These are phyloP conservation scores for Odontamblyopus rebecca DNA, from an alignment of 2,797 vertebrate species.

Conservation along the genomic window DNA sequence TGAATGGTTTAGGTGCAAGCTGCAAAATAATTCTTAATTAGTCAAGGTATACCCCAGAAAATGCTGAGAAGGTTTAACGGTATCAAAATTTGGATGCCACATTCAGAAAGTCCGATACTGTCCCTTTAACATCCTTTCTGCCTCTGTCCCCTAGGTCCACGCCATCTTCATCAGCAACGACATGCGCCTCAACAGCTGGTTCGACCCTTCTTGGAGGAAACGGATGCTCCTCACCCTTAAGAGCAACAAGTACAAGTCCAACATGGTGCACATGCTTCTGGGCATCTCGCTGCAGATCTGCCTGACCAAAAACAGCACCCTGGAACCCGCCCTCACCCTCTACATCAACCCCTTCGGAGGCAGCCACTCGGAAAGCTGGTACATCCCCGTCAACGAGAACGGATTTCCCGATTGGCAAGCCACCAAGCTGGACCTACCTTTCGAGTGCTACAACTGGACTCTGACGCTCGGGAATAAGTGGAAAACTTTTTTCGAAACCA, in stretches of 20 bases:
- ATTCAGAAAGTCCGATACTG: too few species aligned
- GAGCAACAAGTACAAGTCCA: constrained; percentile 98
- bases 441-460: constrained; percentile 98
- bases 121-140: background rate
- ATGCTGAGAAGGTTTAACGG: too few species aligned
- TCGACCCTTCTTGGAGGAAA: constrained; percentile 96
- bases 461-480: constrained; percentile 95
- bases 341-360: constrained; percentile 97
- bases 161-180: constrained; percentile 99
- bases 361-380: constrained; percentile 98
- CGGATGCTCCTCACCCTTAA: constrained; percentile 95
- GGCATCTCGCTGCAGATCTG: constrained; percentile 95
- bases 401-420: constrained; percentile 93
- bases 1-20: too few species aligned
- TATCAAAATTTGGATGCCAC: too few species aligned
- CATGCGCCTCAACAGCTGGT: constrained; percentile 98
- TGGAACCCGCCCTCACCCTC: constrained; percentile 92
- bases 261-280: constrained; percentile 95
- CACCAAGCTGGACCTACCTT: constrained; percentile 90
- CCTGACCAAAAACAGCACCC: constrained; percentile 96
- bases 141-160: constrained; percentile 76
- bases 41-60: too few species aligned
- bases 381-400: constrained; percentile 91
- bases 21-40: too few species aligned
- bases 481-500: constrained; percentile 98